phyloP scores from a whole-genome alignment of 2,888 invertebrate genomes.

The Thymelicus lineola region DNA sequence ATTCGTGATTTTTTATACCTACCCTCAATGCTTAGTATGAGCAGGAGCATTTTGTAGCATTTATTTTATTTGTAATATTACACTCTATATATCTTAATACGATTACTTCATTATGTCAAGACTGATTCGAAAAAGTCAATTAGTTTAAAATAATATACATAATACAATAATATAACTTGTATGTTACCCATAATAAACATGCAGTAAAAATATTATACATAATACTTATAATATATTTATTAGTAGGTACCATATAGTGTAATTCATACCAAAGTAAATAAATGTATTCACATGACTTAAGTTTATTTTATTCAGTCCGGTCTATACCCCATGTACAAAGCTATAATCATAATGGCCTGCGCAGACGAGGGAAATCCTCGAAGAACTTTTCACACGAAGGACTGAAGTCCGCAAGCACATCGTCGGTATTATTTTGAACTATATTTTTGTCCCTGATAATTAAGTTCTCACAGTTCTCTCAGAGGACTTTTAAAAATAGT shows the following conservation, averaged over 20 bases:
- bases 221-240: slow-evolving; percentile 28
- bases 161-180: too few species aligned
- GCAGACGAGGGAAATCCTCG: too few species aligned
- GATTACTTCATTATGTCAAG: slow-evolving; percentile 51
- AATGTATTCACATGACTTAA: slow-evolving; percentile 47
- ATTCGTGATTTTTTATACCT: too few species aligned
- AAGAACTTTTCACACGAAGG: too few species aligned
- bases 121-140: slow-evolving; percentile 69
- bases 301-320: slow-evolving; percentile 28
- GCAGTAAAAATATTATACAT: slow-evolving; percentile 13
- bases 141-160: slow-evolving; percentile 44
- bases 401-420: too few species aligned
- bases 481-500: too few species aligned
- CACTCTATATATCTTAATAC: not conserved
- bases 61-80: slow-evolving; percentile 10
- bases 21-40: not conserved
- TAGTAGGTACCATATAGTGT: slow-evolving; percentile 17
- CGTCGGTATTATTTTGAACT: too few species aligned
- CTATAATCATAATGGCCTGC: too few species aligned
- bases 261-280: slow-evolving; percentile 59
- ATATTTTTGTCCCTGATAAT: too few species aligned
- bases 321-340: too few species aligned
- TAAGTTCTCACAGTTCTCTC: too few species aligned
- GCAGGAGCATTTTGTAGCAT: slow-evolving; percentile 9
- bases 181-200: not conserved